Percentiles rank a stretch among this genome's conserved stretches.
These are phyloP conservation scores for Calvadosia cruxmelitensis DNA, from an alignment of 30 jellyfish, hydroid and myxozoan genomes.

Conservation along the genomic window DNA sequence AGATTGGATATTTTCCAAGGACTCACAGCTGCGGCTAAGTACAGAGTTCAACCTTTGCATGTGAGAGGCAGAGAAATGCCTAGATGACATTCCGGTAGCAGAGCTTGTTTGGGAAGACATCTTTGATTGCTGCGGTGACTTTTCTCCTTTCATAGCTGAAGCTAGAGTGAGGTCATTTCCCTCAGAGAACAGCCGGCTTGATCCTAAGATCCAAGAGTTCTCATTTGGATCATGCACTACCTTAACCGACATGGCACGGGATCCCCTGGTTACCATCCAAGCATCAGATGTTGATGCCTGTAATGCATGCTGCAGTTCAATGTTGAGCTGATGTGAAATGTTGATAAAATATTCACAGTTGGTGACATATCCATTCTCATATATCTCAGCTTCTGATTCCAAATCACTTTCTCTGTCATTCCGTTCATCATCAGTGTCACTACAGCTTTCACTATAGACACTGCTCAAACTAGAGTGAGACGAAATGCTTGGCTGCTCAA, in stretches of 20 bases:
- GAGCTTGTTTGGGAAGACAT: not conserved
- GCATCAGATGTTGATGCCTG: slow-evolving; percentile 85
- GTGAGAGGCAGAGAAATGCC: no score
- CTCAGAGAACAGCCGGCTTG: not conserved
- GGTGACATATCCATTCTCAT: slow-evolving; percentile 68
- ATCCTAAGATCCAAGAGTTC: slow-evolving; percentile 35
- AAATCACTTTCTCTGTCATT: slow-evolving; percentile 68
- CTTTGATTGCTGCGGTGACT: not conserved
- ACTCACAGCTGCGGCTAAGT: not conserved
- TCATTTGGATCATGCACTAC: slow-evolving; percentile 47
- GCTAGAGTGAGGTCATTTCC: no score
- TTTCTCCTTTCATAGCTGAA: not conserved
- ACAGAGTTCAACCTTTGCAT: not conserved
- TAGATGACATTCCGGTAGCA: not conserved
- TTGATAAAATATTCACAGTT: slow-evolving; percentile 87
- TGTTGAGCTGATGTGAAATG: slow-evolving; percentile 48
- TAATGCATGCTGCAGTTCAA: slow-evolving; percentile 83
- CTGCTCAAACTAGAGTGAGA: slow-evolving; percentile 18
- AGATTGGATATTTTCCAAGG: not conserved
- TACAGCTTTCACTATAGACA: slow-evolving; percentile 6
- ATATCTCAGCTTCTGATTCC: slow-evolving; percentile 67
- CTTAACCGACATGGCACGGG: slow-evolving; percentile 21
- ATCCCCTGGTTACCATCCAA: slow-evolving; percentile 63
- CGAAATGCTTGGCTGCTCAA: not conserved
- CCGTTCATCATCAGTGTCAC: slow-evolving; percentile 71